phyloP scores from a whole-genome alignment of 1,140 invertebrate species.

The Eueides isabella region DNA sequence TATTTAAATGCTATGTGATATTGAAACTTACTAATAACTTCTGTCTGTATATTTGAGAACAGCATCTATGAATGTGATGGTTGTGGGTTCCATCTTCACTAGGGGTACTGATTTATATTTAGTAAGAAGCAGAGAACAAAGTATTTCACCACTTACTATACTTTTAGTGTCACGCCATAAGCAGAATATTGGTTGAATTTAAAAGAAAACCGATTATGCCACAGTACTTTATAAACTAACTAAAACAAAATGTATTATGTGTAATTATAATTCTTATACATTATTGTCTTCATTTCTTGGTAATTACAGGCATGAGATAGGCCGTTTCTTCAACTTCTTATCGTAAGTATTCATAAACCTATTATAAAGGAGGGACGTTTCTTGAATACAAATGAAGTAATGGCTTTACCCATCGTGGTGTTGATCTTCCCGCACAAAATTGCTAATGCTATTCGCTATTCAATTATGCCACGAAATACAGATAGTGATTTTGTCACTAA shows the following conservation, averaged over 20 bases:
- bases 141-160: too few species aligned
- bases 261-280: background rate
- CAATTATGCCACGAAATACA: background rate
- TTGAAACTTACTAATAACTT: too few species aligned
- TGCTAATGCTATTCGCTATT: constrained; percentile 5
- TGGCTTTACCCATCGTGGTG: background rate
- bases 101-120: too few species aligned
- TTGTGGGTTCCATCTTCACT: too few species aligned
- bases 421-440: constrained; percentile 1
- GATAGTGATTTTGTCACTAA: background rate
- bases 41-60: too few species aligned
- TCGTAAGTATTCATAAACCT: constrained; percentile 12
- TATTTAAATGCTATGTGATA: too few species aligned
- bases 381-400: constrained; percentile 1
- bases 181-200: too few species aligned
- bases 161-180: too few species aligned
- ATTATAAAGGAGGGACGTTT: background rate
- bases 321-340: constrained; percentile 4
- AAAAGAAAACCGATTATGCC: too few species aligned
- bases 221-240: too few species aligned
- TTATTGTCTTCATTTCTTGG: background rate
- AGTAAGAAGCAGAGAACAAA: too few species aligned
- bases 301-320: background rate
- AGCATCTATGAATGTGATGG: too few species aligned
- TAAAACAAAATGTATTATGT: background rate